A percentile compares a stretch with the other conserved stretches of the same genome.
Conservation (phyloP, 2,888 invertebrate genomes). For the Oasisia sp. region DNA sequence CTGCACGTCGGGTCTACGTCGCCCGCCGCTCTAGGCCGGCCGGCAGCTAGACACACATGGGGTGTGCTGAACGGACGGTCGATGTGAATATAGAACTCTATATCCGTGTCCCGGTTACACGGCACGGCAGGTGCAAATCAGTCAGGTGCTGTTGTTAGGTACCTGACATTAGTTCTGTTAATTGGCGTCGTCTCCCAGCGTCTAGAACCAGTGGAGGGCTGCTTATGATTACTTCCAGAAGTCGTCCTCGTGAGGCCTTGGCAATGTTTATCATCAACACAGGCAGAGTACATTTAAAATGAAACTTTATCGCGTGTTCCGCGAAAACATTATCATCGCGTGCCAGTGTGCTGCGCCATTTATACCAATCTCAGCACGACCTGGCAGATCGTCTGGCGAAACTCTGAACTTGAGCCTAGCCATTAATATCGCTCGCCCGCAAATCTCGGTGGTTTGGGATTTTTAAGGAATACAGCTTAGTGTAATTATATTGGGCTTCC, state of each 20-base stretch:
- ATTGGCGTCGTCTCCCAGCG: not conserved
- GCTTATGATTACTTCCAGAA: not conserved
- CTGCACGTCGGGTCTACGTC: not conserved
- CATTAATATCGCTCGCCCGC: no score
- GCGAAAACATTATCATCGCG: no score
- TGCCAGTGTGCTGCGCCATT: no score
- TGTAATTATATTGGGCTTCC: no score
- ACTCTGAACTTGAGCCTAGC: no score
- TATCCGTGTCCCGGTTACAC: not conserved
- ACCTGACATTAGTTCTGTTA: not conserved
- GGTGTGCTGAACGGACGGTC: not conserved
- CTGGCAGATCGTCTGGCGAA: no score
- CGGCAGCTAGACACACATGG: not conserved
- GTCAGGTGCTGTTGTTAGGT: not conserved
- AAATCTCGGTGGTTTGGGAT: no score
- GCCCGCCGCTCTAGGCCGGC: not conserved
- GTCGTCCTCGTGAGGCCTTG: not conserved
- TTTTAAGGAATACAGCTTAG: no score
- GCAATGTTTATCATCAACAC: not conserved
- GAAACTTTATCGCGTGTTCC: no score
- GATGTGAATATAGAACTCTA: not conserved
- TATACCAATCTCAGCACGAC: no score
- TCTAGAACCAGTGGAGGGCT: not conserved
- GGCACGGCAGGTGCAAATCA: not conserved
- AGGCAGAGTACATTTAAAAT: no score